These are phyloP conservation scores for Eupleurogrammus muticus DNA, from an alignment of 2,797 vertebrate species.

Conservation along the genomic window DNA sequence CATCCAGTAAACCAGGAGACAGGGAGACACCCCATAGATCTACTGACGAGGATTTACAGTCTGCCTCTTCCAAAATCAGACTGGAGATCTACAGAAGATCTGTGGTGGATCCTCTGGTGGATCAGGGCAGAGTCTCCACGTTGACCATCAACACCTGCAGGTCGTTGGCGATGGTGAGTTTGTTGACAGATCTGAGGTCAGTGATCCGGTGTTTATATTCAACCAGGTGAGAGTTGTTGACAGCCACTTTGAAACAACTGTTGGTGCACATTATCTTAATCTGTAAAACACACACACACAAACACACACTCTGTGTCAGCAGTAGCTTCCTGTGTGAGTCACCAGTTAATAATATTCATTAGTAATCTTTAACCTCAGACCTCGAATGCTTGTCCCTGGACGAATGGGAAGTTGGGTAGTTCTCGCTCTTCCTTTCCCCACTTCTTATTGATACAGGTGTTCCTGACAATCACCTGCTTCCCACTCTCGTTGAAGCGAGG, in stretches of 20 bases:
- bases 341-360: not conserved
- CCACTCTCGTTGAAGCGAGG: conserved; percentile 64
- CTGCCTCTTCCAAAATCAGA: too few species aligned
- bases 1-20: too few species aligned
- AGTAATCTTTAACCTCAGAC: conserved; percentile 18
- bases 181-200: conserved; percentile 40
- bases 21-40: too few species aligned
- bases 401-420: conserved; percentile 47
- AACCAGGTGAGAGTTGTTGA: conserved; percentile 53
- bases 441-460: conserved; percentile 11
- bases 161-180: conserved; percentile 28
- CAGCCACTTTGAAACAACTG: conserved; percentile 37
- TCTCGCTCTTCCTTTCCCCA: conserved; percentile 70
- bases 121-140: not conserved
- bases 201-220: conserved; percentile 38
- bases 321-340: too few species aligned
- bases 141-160: conserved; percentile 32
- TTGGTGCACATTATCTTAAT: conserved; percentile 65
- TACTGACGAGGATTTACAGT: too few species aligned
- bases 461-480: conserved; percentile 53
- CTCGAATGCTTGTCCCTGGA: conserved; percentile 47
- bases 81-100: not conserved
- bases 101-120: conserved; percentile 8
- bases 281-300: conserved; percentile 43
- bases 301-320: too few species aligned